These are phyloP conservation scores for Panurus biarmicus DNA, from an alignment of 2,113 vertebrate genomes.

Conservation along the genomic window DNA sequence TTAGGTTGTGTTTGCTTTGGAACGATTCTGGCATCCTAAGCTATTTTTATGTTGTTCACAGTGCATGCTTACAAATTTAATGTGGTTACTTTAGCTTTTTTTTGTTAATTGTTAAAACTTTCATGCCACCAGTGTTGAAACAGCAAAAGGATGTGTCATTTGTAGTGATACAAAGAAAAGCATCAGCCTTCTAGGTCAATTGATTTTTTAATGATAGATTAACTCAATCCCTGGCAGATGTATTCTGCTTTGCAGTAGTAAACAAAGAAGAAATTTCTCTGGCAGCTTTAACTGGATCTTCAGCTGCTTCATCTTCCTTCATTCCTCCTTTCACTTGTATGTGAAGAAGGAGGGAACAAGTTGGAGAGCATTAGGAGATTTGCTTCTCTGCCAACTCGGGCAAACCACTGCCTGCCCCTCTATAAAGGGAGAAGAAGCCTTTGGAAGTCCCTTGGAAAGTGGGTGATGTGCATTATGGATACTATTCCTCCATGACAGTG, in stretches of 20 bases:
- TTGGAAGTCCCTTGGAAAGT: background rate
- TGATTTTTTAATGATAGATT: background rate
- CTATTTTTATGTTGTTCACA: background rate
- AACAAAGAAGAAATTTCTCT: background rate
- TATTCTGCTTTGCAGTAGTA: background rate
- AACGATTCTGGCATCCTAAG: background rate
- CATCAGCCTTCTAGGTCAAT: background rate
- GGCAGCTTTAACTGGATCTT: background rate
- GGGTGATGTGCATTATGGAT: background rate
- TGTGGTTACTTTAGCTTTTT: background rate
- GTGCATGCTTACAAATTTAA: background rate
- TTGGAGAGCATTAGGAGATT: background rate
- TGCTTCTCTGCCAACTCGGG: background rate
- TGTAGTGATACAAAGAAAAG: background rate
- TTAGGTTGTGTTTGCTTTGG: slow-evolving; percentile 36
- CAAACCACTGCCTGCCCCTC: background rate
- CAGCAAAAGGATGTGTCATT: background rate
- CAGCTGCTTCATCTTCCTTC: background rate
- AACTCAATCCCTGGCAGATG: background rate
- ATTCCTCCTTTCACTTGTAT: background rate
- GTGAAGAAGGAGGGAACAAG: background rate
- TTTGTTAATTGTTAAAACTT: background rate
- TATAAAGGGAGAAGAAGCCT: background rate
- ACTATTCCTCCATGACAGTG: background rate
- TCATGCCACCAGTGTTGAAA: background rate